Evolutionary conservation across 2,113 vertebrate genomes (phyloP).

Genomic region (Gallinago jamesoni): DNA sequence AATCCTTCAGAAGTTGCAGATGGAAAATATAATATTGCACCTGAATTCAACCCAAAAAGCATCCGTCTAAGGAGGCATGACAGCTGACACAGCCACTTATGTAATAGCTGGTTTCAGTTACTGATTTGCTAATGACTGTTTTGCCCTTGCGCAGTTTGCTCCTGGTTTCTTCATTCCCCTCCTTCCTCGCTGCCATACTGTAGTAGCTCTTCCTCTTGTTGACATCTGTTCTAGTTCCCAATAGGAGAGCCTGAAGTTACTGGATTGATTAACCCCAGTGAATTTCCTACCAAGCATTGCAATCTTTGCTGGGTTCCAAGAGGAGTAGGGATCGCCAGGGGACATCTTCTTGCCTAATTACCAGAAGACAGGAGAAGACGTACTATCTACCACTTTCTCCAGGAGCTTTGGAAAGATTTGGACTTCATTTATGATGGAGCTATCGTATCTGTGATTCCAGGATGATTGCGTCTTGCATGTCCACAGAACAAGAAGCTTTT

Average conservation of each 20-base stretch:
- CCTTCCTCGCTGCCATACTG: slow-evolving; percentile 1
- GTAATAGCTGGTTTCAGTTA: slow-evolving; percentile 33
- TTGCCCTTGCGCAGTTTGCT: slow-evolving; percentile 22
- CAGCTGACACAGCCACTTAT: not conserved
- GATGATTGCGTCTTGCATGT: not conserved
- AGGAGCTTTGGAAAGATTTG: not conserved
- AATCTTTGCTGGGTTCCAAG: not conserved
- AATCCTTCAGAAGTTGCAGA: not conserved
- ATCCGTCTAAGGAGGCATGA: not conserved
- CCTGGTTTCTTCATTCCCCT: slow-evolving; percentile 44
- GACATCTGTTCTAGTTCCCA: not conserved
- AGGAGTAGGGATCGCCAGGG: not conserved
- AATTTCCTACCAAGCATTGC: not conserved
- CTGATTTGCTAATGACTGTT: slow-evolving; percentile 52
- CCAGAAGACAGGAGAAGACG: not conserved
- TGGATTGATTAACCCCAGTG: not conserved
- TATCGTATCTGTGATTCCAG: not conserved
- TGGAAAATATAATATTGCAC: not conserved
- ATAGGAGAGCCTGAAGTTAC: not conserved
- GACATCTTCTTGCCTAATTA: not conserved
- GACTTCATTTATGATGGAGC: not conserved
- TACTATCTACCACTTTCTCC: not conserved
- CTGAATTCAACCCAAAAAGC: not conserved
- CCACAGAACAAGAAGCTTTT: not conserved
- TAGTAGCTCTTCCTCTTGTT: slow-evolving; percentile 1